Evolutionary conservation across 2,888 invertebrate species (phyloP), one percentile per base, ranked within the genome.

Genomic region (Agonopterix subpropinquella): DNA sequence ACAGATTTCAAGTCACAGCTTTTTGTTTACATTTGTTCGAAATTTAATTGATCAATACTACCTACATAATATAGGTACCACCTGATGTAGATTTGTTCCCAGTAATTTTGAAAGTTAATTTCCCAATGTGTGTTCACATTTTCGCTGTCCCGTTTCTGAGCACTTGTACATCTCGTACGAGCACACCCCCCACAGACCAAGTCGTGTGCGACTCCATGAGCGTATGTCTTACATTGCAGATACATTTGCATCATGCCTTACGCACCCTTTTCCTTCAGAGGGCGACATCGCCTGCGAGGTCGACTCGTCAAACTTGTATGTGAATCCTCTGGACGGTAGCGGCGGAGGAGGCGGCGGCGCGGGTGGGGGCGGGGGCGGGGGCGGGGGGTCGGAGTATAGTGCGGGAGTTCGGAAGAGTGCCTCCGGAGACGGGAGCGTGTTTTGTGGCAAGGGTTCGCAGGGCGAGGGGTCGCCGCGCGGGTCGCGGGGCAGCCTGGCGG

Each of bases 211-310:
- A 76, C 77, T 86, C 85, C 80, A 86, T 79, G 72, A 84, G 73
- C 77, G 82, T 85, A 80, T 85, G 81, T 88, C 86, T 87, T 87
- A 83, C 89, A 94, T 96, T 89, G 94, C 96, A 73, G 98, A 98
- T 87, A 98, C 98, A 62, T 98, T 96, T 89, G 96, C 96, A 83
- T 97, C 96, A 88, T 98, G 98, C 90, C 95, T 96, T 90, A 97
- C 98, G 73, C 97, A 97, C 90, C 96, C 96, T 73, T 96, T 95
- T 89, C 92, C 94, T 84, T 96, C 96, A 69, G 95, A 95, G 90
- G 93, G 92, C 77, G 93, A 93, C 88, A 90, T 93, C 73, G 92
- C 92, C 63, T 89, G 90, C 77, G 91, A 91, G 74, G 88, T 86
- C 72, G 93, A 93, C 80, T 92, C 92, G 80, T 95, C 95, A 80